These are phyloP conservation scores for Erebia aethiops DNA, from an alignment of 2,888 invertebrate species.

Conservation along the genomic window DNA sequence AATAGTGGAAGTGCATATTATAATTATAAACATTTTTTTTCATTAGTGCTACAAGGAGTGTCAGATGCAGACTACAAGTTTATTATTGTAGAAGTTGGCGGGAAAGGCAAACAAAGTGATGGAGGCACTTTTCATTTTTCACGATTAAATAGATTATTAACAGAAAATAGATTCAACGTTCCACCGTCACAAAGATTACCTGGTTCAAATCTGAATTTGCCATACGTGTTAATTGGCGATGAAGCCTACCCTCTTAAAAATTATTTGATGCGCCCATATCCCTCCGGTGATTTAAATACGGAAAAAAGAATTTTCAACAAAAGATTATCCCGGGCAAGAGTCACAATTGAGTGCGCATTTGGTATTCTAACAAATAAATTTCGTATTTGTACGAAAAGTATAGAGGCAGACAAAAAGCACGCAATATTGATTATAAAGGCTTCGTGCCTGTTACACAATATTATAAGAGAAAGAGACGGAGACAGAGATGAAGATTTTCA, in stretches of 20 bases:
- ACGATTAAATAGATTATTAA: too few relatives aligned
- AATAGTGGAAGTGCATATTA: too few relatives aligned
- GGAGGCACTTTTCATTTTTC: too few relatives aligned
- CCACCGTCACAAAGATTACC: not conserved
- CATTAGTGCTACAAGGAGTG: too few relatives aligned
- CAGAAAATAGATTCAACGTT: not conserved
- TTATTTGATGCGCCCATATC: too few relatives aligned
- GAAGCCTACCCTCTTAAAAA: too few relatives aligned
- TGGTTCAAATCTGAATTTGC: too few relatives aligned
- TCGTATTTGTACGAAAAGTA: too few relatives aligned
- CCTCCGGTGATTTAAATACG: too few relatives aligned
- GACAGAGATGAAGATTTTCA: not conserved
- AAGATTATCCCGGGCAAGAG: conserved; percentile 1
- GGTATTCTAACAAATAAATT: not conserved
- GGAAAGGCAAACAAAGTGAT: not conserved
- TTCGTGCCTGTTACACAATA: not conserved
- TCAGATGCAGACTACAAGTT: conserved; percentile 7
- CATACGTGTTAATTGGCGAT: too few relatives aligned
- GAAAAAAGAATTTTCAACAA: not conserved
- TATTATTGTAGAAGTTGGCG: conserved; percentile 17
- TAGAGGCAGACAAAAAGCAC: not conserved
- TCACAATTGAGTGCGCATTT: conserved; percentile 1
- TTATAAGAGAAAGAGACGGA: too few relatives aligned
- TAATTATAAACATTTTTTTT: too few relatives aligned
- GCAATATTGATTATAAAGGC: conserved; percentile 1